Percentiles rank a stretch among this genome's conserved stretches.
These are phyloP conservation scores for Ctenomys sociabilis DNA, from an alignment of 2,113 vertebrate species.

Conservation along the genomic window DNA sequence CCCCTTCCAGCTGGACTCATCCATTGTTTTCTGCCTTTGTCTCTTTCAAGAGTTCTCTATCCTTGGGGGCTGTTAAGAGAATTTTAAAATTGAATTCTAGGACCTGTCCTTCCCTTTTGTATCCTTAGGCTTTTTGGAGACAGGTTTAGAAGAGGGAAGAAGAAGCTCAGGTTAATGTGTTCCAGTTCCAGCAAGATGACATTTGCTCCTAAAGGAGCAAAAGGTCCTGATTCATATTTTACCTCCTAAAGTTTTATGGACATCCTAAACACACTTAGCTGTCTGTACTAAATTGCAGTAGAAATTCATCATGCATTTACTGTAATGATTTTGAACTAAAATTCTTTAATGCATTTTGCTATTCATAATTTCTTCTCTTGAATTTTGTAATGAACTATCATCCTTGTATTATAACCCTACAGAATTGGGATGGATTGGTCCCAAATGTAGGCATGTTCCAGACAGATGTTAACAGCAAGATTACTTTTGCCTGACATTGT, in stretches of 20 bases:
- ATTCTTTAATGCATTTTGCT: not conserved
- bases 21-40: not conserved
- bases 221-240: not conserved
- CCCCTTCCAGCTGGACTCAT: not conserved
- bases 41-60: not conserved
- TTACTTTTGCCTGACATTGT: not conserved
- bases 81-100: not conserved
- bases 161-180: not conserved
- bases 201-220: not conserved
- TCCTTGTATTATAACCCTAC: not conserved
- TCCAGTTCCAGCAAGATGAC: not conserved
- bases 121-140: not conserved
- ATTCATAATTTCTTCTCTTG: not conserved
- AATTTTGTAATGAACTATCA: not conserved
- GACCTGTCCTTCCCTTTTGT: not conserved
- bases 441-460: not conserved
- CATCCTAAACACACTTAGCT: not conserved
- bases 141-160: not conserved
- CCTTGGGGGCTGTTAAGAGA: not conserved
- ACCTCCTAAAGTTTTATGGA: not conserved
- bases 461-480: constrained; percentile 12
- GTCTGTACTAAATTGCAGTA: not conserved
- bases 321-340: not conserved
- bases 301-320: not conserved
- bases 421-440: not conserved